Conservation (phyloP, 2,797 vertebrate genomes). For the Scolopax bukidnonensis region DNA sequence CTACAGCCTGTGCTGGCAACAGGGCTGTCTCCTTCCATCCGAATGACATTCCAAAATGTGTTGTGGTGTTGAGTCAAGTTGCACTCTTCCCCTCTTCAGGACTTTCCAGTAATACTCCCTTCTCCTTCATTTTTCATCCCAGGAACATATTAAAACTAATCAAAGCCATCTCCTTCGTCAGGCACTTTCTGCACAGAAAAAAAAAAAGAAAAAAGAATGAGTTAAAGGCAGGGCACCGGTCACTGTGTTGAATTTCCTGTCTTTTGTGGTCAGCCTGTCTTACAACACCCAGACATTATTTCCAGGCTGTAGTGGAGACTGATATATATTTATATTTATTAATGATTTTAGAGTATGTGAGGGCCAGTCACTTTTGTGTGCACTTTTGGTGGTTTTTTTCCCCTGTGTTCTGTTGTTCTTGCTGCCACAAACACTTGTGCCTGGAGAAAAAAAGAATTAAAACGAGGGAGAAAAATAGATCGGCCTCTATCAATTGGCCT, state of each 20-base stretch:
- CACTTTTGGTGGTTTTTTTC: not conserved
- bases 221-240: constrained; percentile 21
- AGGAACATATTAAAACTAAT: not conserved
- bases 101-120: not conserved
- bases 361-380: not conserved
- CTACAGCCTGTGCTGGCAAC: not conserved
- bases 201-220: not conserved
- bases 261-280: constrained; percentile 43
- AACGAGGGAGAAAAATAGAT: constrained; percentile 55
- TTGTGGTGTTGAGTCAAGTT: not conserved
- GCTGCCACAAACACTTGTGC: constrained; percentile 53
- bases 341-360: constrained; percentile 11
- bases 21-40: not conserved
- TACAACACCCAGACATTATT: not conserved
- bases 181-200: not conserved
- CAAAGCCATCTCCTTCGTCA: not conserved
- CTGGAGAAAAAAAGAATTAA: constrained; percentile 52
- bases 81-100: not conserved
- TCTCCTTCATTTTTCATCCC: not conserved
- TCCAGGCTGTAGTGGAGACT: not conserved
- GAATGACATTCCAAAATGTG: not conserved
- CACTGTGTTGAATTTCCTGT: constrained; percentile 43
- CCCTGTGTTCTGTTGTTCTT: constrained; percentile 27
- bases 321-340: constrained; percentile 12
- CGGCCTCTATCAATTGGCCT: constrained; percentile 74